phyloP scores from a whole-genome alignment of 1,140 invertebrate genomes.

The Drosophila guanche region DNA sequence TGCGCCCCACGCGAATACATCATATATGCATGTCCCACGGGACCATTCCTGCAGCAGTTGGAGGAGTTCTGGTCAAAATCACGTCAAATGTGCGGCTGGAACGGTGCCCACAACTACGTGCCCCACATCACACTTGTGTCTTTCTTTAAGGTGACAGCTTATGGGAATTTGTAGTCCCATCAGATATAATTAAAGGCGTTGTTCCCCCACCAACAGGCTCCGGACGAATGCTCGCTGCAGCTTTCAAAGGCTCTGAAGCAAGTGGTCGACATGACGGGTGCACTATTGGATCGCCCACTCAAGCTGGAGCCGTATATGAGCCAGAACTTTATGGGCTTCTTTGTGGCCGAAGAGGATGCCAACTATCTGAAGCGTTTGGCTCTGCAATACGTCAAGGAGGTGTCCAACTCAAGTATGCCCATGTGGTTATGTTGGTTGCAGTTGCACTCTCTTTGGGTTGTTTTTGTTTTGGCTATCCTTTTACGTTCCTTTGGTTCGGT shows the following conservation, averaged over 20 bases:
- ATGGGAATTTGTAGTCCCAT: not conserved
- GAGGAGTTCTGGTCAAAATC: slow-evolving; percentile 92
- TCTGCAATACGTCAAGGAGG: slow-evolving; percentile 90
- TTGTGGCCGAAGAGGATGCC: slow-evolving; percentile 91
- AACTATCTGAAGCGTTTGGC: slow-evolving; percentile 90
- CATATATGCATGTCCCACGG: slow-evolving; percentile 93
- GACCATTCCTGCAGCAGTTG: slow-evolving; percentile 88
- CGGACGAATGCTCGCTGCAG: slow-evolving; percentile 88
- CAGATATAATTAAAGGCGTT: not conserved
- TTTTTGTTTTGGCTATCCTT: slow-evolving; percentile 49
- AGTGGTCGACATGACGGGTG: slow-evolving; percentile 88
- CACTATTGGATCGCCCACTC: slow-evolving; percentile 86
- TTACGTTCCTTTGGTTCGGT: slow-evolving; percentile 40
- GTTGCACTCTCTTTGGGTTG: slow-evolving; percentile 58
- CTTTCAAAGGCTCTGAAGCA: slow-evolving; percentile 87
- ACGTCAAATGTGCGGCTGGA: slow-evolving; percentile 90
- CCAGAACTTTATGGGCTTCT: slow-evolving; percentile 94
- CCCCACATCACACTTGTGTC: slow-evolving; percentile 95
- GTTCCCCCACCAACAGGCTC: slow-evolving; percentile 85
- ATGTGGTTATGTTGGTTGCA: slow-evolving; percentile 43
- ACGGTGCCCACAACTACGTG: slow-evolving; percentile 94
- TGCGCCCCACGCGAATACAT: slow-evolving; percentile 91
- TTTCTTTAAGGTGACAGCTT: slow-evolving; percentile 90
- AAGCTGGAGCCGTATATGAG: slow-evolving; percentile 92
- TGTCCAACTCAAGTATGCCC: slow-evolving; percentile 88